Conservation (phyloP, 1,140 invertebrate genomes). For the Goniozus legneri region DNA sequence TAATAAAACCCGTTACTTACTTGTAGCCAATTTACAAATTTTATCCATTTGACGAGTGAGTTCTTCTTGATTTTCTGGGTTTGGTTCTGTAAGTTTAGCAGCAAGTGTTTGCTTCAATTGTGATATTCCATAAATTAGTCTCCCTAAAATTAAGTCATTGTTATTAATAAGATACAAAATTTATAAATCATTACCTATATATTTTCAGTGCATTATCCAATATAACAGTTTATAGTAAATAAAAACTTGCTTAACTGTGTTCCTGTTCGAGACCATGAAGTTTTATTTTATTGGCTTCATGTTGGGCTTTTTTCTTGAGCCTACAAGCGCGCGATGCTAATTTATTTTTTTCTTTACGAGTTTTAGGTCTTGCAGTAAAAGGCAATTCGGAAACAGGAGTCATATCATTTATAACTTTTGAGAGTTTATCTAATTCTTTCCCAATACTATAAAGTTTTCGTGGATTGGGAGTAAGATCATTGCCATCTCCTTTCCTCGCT, state of each 20-base stretch:
- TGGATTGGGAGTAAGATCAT: conserved; percentile 94
- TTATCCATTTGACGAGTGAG: conserved; percentile 66
- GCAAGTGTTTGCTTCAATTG: conserved; percentile 65
- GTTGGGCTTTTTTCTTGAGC: conserved; percentile 91
- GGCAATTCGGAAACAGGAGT: conserved; percentile 91
- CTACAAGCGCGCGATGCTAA: conserved; percentile 92
- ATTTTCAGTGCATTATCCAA: too few relatives aligned
- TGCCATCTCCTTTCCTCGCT: conserved; percentile 94
- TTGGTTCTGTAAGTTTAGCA: conserved; percentile 58
- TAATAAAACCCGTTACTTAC: conserved; percentile 52
- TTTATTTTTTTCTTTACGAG: conserved; percentile 97
- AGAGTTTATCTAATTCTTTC: conserved; percentile 87
- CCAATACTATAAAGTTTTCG: conserved; percentile 87
- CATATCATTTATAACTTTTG: conserved; percentile 91
- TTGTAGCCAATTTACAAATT: conserved; percentile 60
- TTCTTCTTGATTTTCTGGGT: conserved; percentile 60
- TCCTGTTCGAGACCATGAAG: conserved; percentile 89
- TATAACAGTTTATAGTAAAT: too few relatives aligned
- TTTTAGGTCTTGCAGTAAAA: conserved; percentile 83
- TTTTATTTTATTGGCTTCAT: conserved; percentile 94
- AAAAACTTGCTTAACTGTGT: conserved; percentile 78
- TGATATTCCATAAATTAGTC: conserved; percentile 64
- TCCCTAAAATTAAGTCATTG: conserved; percentile 55
- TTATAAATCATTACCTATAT: too few relatives aligned
- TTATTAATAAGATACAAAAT: conserved; percentile 12